phyloP scores from a whole-genome alignment of 2,797 vertebrate species.

The Acestrorhynchus altus region DNA sequence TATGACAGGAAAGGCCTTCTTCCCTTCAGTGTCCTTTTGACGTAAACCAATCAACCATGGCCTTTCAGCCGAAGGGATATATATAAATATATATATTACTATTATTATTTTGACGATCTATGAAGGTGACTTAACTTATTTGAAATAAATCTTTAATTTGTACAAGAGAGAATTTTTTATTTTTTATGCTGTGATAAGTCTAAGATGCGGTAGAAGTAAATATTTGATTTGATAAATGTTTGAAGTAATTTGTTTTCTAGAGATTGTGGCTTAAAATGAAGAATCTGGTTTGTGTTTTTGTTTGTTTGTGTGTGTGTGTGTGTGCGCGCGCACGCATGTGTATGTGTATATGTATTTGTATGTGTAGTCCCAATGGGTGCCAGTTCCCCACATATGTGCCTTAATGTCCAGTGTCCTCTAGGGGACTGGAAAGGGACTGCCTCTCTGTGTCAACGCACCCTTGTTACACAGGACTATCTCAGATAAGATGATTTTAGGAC shows the following conservation, averaged over 20 bases:
- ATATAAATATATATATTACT: constrained; percentile 50
- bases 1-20: constrained; percentile 59
- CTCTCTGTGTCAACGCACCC: constrained; percentile 28
- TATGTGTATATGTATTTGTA: neutral
- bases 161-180: constrained; percentile 76
- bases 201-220: constrained; percentile 67
- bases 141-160: constrained; percentile 85
- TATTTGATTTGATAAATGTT: constrained; percentile 59
- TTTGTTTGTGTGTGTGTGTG: neutral
- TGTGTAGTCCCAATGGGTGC: constrained; percentile 45
- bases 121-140: constrained; percentile 85
- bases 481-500: neutral
- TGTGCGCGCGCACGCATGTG: no score
- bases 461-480: constrained; percentile 25
- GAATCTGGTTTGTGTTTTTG: constrained; percentile 13
- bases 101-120: constrained; percentile 76
- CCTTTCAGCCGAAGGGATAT: constrained; percentile 73
- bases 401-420: constrained; percentile 41
- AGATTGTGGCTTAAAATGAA: constrained; percentile 46
- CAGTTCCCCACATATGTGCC: constrained; percentile 56
- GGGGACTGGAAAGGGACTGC: constrained; percentile 44
- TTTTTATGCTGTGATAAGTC: constrained; percentile 79
- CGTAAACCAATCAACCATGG: constrained; percentile 71
- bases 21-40: constrained; percentile 66
- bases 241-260: constrained; percentile 56